phyloP scores from a whole-genome alignment of 2,888 invertebrate genomes.

The Polydrusus pterygomalis region DNA sequence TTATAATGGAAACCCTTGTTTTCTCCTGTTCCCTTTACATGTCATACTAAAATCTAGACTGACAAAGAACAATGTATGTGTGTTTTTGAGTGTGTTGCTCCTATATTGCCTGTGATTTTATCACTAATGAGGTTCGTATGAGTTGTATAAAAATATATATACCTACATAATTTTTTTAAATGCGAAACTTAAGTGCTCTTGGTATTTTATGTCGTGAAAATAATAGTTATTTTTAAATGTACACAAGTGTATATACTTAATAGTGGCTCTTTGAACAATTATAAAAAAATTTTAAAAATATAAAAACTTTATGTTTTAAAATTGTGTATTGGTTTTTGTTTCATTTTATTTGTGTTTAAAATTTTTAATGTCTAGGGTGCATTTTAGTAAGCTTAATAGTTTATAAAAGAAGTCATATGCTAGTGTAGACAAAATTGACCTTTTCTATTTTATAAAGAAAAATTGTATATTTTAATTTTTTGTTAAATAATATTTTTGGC shows the following conservation, averaged over 20 bases:
- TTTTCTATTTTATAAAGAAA: too few relatives aligned
- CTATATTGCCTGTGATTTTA: slow-evolving; percentile 49
- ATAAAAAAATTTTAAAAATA: slow-evolving; percentile 65
- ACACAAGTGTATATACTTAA: slow-evolving; percentile 70
- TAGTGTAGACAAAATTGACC: too few relatives aligned
- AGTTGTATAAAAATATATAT: slow-evolving; percentile 57
- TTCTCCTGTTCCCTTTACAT: slow-evolving; percentile 2
- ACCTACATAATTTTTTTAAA: slow-evolving; percentile 69
- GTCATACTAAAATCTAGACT: slow-evolving; percentile 8
- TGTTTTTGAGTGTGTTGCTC: slow-evolving; percentile 13
- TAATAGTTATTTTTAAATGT: slow-evolving; percentile 72
- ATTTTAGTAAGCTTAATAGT: background rate
- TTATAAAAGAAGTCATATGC: background rate
- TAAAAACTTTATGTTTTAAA: slow-evolving; percentile 16
- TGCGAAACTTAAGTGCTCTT: slow-evolving; percentile 72
- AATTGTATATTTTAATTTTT: too few relatives aligned
- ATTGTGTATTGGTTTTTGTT: background rate
- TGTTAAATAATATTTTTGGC: too few relatives aligned
- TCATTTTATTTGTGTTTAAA: background rate
- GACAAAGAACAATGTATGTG: background rate
- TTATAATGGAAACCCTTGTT: background rate
- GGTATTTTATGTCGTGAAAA: slow-evolving; percentile 71
- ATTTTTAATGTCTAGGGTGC: slow-evolving; percentile 13
- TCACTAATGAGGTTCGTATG: slow-evolving; percentile 70
- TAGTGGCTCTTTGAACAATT: slow-evolving; percentile 65